These are phyloP conservation scores for Lysiphlebus fabarum DNA, from an alignment of 1,140 invertebrate species.

Conservation along the genomic window DNA sequence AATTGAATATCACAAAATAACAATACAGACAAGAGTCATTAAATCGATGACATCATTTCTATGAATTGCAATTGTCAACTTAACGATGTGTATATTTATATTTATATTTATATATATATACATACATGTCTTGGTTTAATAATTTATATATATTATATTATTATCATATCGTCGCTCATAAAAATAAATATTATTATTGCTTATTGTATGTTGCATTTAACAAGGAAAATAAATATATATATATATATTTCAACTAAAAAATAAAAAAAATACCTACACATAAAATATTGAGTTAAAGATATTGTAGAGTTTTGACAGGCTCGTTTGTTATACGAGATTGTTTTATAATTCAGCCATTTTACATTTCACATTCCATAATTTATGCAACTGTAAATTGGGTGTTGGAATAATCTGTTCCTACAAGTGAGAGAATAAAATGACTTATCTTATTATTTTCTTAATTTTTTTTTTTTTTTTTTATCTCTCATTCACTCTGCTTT, in stretches of 20 bases:
- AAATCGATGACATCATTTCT: constrained; percentile 27
- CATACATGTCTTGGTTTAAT: too few relatives aligned
- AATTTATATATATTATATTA: too few relatives aligned
- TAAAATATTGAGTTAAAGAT: constrained; percentile 1
- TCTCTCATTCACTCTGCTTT: too few relatives aligned
- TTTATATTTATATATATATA: too few relatives aligned
- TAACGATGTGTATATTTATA: constrained; percentile 26
- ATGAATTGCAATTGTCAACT: constrained; percentile 30
- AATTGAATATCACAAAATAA: too few relatives aligned
- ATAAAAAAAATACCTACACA: background rate
- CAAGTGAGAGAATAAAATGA: background rate
- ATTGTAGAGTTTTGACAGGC: constrained; percentile 15
- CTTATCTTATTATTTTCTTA: background rate
- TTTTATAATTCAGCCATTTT: constrained; percentile 20
- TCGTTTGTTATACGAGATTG: constrained; percentile 23
- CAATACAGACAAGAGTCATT: constrained; percentile 14
- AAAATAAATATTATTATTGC: too few relatives aligned
- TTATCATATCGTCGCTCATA: too few relatives aligned
- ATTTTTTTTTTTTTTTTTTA: too few relatives aligned
- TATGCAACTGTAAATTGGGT: constrained; percentile 21
- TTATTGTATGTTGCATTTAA: too few relatives aligned
- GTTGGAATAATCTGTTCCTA: constrained; percentile 14
- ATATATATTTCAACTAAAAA: constrained; percentile 2
- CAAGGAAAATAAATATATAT: too few relatives aligned
- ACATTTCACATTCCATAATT: constrained; percentile 23